Evolutionary conservation across 2,888 invertebrate species (phyloP).

Genomic region (Epicampocera succincta): DNA sequence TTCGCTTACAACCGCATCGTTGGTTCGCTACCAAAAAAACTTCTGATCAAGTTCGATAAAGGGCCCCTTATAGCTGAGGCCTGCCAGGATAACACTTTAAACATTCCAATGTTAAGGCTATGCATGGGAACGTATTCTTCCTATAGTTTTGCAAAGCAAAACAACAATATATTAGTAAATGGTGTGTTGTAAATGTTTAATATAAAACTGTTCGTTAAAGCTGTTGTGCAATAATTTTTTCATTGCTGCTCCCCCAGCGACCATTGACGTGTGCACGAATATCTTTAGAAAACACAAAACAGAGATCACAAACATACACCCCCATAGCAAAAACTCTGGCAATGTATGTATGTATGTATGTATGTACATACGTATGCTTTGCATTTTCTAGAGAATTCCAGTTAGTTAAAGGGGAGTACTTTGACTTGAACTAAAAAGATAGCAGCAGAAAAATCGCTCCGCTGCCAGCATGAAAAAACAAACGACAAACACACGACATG

Average conservation of each 20-base stretch:
- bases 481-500: conserved; percentile 39
- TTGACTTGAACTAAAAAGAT: conserved; percentile 24
- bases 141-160: conserved; percentile 12
- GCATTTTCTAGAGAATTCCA: not conserved
- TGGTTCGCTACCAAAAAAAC: too few relatives aligned
- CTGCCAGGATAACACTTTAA: too few relatives aligned
- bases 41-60: too few relatives aligned
- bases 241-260: conserved; percentile 62
- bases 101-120: too few relatives aligned
- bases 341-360: too few relatives aligned
- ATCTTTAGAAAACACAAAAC: conserved; percentile 28
- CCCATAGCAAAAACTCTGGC: too few relatives aligned
- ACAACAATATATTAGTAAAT: not conserved
- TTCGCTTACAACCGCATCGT: too few relatives aligned
- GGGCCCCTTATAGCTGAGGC: too few relatives aligned
- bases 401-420: conserved; percentile 23
- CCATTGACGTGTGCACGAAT: conserved; percentile 54
- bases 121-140: not conserved
- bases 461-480: not conserved
- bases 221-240: conserved; percentile 51
- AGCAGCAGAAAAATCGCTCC: not conserved
- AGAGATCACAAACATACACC: too few relatives aligned
- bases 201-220: conserved; percentile 63
- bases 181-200: conserved; percentile 35
- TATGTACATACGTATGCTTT: not conserved